A percentile compares a stretch with the other conserved stretches of the same genome.
These are phyloP conservation scores for Hemaris fuciformis DNA, from an alignment of 2,888 invertebrate species.

Conservation along the genomic window DNA sequence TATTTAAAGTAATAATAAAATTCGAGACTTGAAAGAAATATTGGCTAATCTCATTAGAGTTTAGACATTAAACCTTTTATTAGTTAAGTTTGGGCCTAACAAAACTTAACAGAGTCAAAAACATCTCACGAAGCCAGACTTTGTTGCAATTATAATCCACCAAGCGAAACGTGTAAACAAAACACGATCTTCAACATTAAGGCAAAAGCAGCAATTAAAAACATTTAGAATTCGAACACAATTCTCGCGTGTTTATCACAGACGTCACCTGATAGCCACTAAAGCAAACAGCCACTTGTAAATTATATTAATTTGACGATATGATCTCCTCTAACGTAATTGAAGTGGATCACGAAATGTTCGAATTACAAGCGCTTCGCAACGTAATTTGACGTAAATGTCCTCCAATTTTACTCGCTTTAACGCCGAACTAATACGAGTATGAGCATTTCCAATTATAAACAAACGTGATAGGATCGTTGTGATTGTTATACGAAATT, in stretches of 20 bases:
- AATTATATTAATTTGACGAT: constrained; percentile 61
- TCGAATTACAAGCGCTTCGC: constrained; percentile 34
- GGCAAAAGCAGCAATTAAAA: not conserved
- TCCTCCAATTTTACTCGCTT: not conserved
- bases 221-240: constrained; percentile 9
- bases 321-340: constrained; percentile 56
- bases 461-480: not conserved
- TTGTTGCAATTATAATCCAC: not conserved
- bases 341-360: constrained; percentile 48
- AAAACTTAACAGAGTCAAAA: not conserved
- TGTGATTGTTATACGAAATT: not conserved
- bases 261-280: constrained; percentile 48
- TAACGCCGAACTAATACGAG: not conserved
- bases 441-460: not conserved
- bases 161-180: not conserved
- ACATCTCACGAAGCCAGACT: not conserved
- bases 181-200: not conserved
- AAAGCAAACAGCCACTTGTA: constrained; percentile 55
- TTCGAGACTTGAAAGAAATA: no score
- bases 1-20: no score
- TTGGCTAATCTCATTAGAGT: not conserved
- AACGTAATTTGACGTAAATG: constrained; percentile 22
- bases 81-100: not conserved
- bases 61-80: not conserved
- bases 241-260: constrained; percentile 46